Evolutionary conservation across 2,888 invertebrate species (phyloP), one percentile per base, ranked within the genome.

Genomic region (Tortricodes alternella): DNA sequence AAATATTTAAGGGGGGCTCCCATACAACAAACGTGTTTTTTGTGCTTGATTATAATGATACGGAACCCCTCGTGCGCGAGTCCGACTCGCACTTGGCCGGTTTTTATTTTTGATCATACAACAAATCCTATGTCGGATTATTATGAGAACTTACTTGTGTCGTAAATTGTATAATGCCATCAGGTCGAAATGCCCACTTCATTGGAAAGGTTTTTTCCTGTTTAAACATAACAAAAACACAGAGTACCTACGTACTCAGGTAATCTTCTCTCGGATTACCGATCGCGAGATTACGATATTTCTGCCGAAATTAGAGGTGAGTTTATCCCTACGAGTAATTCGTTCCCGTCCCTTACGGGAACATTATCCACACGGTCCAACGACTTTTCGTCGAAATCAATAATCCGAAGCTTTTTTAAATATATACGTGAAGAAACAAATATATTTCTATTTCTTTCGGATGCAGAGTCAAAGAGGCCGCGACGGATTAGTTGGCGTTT

Each of bases 271-370:
- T 78, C 76, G 64, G 66, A 65, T 69, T 70, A 66, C 66, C 59
- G 66, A 67, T 66, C 64, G 67, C 59, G 67, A 64, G 77, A 81
- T 82, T 78, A 72, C 67, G 71, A 76, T 78, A 75, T 75, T 79
- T 82, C 74, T 74, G 70, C 67, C 75, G 76, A 86, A 88, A 87
- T 84, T 80, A 81, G 77, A 84, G 78, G 77, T 77, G 78, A 79
- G 83, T 88, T 88, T 84, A 89, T 88, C 85, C 89, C 74, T 85
- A 66, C 84, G 83, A 78, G 82, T 89, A 89, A 87, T 88, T 84
- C 83, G 79, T 84, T 84, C 83, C 70, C 80, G 79, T 78, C 66
- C 80, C 78, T 78, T 78, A 80, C 79, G 76, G 76, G 77, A 82
- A 80, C 82, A 86, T 86, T 88, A 87, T 85, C 82, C 84, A 74